Conservation (phyloP, 2,888 invertebrate genomes). For the Cosmia trapezina region DNA sequence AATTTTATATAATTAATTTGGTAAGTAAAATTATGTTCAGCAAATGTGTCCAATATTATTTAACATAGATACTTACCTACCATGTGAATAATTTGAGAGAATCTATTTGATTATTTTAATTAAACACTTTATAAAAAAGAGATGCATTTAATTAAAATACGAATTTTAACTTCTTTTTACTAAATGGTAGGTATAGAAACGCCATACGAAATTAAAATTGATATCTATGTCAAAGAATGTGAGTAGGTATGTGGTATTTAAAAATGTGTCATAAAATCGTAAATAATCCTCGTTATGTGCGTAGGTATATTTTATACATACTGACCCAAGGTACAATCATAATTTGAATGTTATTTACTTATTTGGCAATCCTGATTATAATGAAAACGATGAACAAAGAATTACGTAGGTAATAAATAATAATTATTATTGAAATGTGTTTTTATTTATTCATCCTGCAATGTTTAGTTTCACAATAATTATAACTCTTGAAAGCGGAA, state of each 20-base stretch:
- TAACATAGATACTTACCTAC: constrained; percentile 39
- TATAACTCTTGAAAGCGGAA: constrained; percentile 67
- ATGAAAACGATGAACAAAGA: constrained; percentile 80
- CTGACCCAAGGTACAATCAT: constrained; percentile 61
- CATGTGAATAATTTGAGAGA: constrained; percentile 41
- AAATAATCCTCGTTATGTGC: constrained; percentile 58
- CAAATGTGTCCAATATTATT: constrained; percentile 59
- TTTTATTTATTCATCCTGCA: constrained; percentile 53
- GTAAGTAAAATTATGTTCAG: constrained; percentile 65
- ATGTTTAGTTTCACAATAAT: constrained; percentile 50
- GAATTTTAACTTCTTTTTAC: constrained; percentile 21
- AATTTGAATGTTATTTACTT: constrained; percentile 64
- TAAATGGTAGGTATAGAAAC: constrained; percentile 52
- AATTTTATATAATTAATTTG: constrained; percentile 74
- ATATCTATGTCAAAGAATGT: constrained; percentile 61
- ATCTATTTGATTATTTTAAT: constrained; percentile 42
- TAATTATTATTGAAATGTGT: constrained; percentile 71
- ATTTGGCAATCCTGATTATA: constrained; percentile 69
- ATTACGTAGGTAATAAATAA: constrained; percentile 83
- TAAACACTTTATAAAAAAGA: constrained; percentile 25
- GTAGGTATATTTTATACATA: constrained; percentile 63
- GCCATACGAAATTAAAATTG: constrained; percentile 59
- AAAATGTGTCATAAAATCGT: constrained; percentile 68
- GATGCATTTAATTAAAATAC: constrained; percentile 59
- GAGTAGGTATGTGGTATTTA: constrained; percentile 60